These are phyloP conservation scores for Drosophila bipectinata DNA, from an alignment of 1,140 invertebrate species.

Conservation along the genomic window DNA sequence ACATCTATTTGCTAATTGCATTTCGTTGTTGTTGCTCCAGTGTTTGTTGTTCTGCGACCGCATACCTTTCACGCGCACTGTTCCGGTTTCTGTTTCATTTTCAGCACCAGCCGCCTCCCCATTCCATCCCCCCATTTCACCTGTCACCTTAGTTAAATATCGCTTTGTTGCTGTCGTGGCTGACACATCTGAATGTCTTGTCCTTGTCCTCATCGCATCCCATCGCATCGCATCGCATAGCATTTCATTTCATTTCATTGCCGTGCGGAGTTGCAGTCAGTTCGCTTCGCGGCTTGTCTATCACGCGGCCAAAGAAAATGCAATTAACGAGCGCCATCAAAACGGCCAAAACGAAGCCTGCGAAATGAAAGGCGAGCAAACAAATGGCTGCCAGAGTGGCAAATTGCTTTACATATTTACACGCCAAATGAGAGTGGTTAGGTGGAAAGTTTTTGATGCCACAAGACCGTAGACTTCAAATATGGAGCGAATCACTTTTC, in stretches of 20 bases:
- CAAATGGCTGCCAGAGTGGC: conserved; percentile 54
- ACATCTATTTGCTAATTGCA: conserved; percentile 80
- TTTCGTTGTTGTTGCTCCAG: conserved; percentile 58
- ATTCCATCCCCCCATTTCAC: conserved; percentile 6
- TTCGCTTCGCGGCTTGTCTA: conserved; percentile 54
- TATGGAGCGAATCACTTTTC: too few species aligned
- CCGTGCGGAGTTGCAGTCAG: conserved; percentile 40
- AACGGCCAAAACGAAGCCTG: conserved; percentile 47
- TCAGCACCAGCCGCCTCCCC: conserved; percentile 5
- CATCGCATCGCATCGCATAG: conserved; percentile 12
- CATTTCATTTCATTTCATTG: conserved; percentile 20
- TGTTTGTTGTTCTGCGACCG: conserved; percentile 55
- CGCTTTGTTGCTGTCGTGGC: conserved; percentile 53
- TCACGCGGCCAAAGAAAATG: conserved; percentile 65
- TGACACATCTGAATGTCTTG: conserved; percentile 55
- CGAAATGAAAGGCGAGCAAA: conserved; percentile 49
- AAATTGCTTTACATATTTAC: conserved; percentile 58
- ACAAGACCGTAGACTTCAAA: background rate
- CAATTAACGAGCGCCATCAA: conserved; percentile 72
- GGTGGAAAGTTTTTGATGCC: background rate
- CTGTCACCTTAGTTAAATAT: conserved; percentile 68
- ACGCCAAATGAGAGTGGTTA: conserved; percentile 20
- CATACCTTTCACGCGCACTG: conserved; percentile 64
- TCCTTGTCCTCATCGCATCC: conserved; percentile 29
- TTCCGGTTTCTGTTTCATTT: conserved; percentile 36